Base-by-base conservation (phyloP, 2,113 vertebrate species). In the Sorex araneus region DNA sequence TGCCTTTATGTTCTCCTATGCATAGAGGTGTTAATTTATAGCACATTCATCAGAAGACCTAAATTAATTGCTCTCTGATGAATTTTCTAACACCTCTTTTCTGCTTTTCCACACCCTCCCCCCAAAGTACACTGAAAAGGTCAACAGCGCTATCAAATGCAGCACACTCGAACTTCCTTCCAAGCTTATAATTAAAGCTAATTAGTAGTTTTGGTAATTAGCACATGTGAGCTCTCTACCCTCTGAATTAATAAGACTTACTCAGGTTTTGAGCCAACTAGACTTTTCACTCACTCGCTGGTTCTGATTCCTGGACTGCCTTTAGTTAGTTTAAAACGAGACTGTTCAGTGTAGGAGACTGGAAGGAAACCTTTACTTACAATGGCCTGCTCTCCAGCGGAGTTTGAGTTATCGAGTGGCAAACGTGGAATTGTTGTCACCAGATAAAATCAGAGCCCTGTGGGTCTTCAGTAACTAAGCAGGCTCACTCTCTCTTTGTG, bases 1-100 rank as follows among this genome's bases (percentile, higher is more conserved):
- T 40, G 90, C 45, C 93, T 95, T 95, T 96, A 90, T 78, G 92
- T 93, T 93, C 96, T 85, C 64, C 87, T 93, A 91, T 7, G 88
- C 89, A 93, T 70, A 86, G 73, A 94, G 30, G 15, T 6, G 6
- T 95, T 97, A 81, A 97, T 97, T 97, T 94, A 95, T 91, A 95
- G 94, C 86, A 94, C 86, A 97, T 94, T 96, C 95, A 92, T 92
- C 95, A 96, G 97, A 96, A 96, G 96, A 94, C 87, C 89, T 94
- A 97, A 97, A 97, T 97, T 97, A 98, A 97, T 96, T 95, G 76
- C 97, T 95, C 95, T 97, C 95, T 96, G 96, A 97, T 97, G 92
- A 97, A 97, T 97, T 97, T 96, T 94, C 78, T 95, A 96, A 28
- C 96, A 97, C 93, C 92, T 97, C 50, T 28, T 98, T 97, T 97